Conservation (phyloP, 2,113 vertebrate genomes). For the Smithornis capensis region DNA sequence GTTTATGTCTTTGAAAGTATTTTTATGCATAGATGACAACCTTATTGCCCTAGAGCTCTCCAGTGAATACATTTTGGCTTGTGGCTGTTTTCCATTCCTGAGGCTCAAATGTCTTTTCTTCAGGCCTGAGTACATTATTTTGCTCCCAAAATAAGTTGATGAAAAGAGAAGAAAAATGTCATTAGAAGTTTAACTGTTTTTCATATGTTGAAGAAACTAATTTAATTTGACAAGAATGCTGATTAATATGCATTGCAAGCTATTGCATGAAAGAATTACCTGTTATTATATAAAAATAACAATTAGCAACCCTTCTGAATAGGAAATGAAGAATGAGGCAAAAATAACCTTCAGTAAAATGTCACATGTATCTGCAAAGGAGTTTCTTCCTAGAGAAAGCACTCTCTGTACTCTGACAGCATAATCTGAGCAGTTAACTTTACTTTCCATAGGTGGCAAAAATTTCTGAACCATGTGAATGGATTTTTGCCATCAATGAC, state of each 20-base stretch:
- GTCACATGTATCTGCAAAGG: neutral
- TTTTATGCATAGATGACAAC: constrained; percentile 38
- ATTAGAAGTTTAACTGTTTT: constrained; percentile 59
- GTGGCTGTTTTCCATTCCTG: constrained; percentile 56
- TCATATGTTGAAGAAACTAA: constrained; percentile 20
- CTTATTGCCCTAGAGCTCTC: constrained; percentile 36
- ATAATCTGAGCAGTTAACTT: neutral
- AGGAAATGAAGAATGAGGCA: neutral
- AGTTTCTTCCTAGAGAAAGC: neutral
- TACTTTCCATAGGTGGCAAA: neutral
- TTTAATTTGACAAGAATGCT: constrained; percentile 41
- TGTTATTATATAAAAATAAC: constrained; percentile 5
- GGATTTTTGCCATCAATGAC: neutral
- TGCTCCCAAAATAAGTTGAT: constrained; percentile 54
- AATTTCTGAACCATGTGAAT: neutral
- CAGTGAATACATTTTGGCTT: constrained; percentile 46
- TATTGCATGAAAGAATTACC: constrained; percentile 36
- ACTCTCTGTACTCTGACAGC: neutral
- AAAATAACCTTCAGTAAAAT: neutral
- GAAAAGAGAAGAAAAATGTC: constrained; percentile 12
- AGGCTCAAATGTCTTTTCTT: constrained; percentile 47
- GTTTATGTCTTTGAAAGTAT: constrained; percentile 39
- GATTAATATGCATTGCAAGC: constrained; percentile 28
- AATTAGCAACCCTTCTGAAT: neutral
- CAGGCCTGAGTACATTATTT: constrained; percentile 48